A percentile compares a stretch with the other conserved stretches of the same genome.
phyloP scores from a whole-genome alignment of 2,888 invertebrate genomes.

The Apodemia mormo region DNA sequence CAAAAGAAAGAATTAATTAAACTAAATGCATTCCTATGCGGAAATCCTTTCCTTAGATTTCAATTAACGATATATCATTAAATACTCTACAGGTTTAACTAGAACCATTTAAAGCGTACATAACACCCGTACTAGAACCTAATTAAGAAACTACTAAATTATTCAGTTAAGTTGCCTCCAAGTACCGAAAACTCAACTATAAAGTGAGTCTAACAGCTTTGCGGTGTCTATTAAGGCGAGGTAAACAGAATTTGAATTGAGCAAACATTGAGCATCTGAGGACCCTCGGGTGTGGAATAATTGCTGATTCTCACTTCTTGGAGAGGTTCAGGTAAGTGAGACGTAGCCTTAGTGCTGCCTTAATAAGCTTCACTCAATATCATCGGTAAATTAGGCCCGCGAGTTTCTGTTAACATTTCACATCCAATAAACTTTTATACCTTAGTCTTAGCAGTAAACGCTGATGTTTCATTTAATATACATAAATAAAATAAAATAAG shows the following conservation, averaged over 20 bases:
- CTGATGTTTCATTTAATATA: not conserved
- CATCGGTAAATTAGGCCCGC: not conserved
- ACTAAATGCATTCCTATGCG: no score
- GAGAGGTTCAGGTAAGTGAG: slow-evolving; percentile 1
- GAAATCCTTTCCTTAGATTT: no score
- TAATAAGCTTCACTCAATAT: not conserved
- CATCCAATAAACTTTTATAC: not conserved
- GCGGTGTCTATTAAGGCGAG: slow-evolving; percentile 29
- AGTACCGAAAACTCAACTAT: slow-evolving; percentile 8
- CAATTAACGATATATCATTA: no score
- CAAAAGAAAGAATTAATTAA: no score
- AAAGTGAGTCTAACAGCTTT: slow-evolving; percentile 33
- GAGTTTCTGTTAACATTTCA: not conserved
- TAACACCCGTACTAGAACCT: not conserved
- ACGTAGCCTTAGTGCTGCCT: not conserved
- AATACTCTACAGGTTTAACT: not conserved
- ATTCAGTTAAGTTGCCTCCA: slow-evolving; percentile 18
- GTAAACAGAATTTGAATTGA: slow-evolving; percentile 27
- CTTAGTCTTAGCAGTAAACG: not conserved
- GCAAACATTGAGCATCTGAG: slow-evolving; percentile 24
- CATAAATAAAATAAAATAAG: no score
- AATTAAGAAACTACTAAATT: slow-evolving; percentile 14
- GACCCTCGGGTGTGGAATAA: slow-evolving; percentile 15
- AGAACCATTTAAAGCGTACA: not conserved
- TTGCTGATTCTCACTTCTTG: slow-evolving; percentile 14